These are phyloP conservation scores for Muraenolepis orangiensis DNA, from an alignment of 2,797 vertebrate species.

Conservation along the genomic window DNA sequence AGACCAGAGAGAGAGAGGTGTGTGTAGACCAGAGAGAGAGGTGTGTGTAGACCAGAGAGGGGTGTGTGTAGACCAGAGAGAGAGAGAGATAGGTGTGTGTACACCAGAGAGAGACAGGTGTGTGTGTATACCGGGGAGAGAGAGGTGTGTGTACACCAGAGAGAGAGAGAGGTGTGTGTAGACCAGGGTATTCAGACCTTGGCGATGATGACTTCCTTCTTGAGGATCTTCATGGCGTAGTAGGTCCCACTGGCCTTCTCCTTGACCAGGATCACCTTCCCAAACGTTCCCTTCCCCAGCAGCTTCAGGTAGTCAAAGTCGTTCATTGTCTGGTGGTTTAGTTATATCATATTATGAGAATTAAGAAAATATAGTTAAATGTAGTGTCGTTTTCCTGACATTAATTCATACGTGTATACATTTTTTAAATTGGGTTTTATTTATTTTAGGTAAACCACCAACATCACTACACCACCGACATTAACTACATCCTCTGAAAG, in stretches of 20 bases:
- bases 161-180: not conserved
- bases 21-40: too few species aligned
- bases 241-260: slow-evolving; percentile 98
- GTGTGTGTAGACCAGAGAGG: too few species aligned
- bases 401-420: not conserved
- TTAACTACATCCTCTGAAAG: too few species aligned
- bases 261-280: slow-evolving; percentile 96
- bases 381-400: not conserved
- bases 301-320: slow-evolving; percentile 99
- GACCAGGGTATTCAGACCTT: slow-evolving; percentile 73
- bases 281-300: slow-evolving; percentile 96
- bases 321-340: slow-evolving; percentile 87
- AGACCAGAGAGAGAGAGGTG: too few species aligned
- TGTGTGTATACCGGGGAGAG: too few species aligned
- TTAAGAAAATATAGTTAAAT: not conserved
- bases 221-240: slow-evolving; percentile 99
- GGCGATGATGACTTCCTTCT: slow-evolving; percentile 98
- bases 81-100: too few species aligned
- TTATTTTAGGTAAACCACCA: too few species aligned
- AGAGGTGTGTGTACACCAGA: too few species aligned
- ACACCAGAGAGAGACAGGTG: too few species aligned
- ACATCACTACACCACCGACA: too few species aligned
- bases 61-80: too few species aligned
- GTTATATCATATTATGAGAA: not conserved
- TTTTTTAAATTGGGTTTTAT: too few species aligned